Evolutionary conservation across 2,888 invertebrate genomes (phyloP), one percentile per base, ranked within the genome.

Genomic region (Julus scanicus): DNA sequence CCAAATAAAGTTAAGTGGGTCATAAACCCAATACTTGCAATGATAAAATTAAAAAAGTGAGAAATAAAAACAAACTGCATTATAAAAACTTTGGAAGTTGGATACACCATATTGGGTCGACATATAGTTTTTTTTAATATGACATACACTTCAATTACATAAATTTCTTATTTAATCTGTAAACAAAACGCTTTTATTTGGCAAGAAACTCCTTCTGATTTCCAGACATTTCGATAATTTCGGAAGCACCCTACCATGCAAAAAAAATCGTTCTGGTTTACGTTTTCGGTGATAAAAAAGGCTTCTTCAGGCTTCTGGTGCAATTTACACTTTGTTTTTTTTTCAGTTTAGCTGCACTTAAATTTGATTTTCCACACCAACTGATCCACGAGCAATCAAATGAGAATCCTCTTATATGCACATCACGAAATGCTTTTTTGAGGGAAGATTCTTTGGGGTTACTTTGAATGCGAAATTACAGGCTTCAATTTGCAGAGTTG

Each of bases 381-480:
- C 63, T 63, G 63, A 63, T 63, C 63, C 63, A 63, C 63, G 63
- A 63, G 63, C 63, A 63, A 63, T 63, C 63, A 63, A 63, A 63
- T 63, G 63, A 63, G 63, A 63, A 63, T 63, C 63, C 63, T 63
- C 63, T 63, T 63, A 63, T 63, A 63, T 63, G 63, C 63, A n/a
- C 63, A 63, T 63, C 63, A 63, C 63, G 63, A 63, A 63, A n/a
- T 63, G 63, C 63, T 63, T 63, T 63, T 53, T 63, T 63, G 5
- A 63, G 63, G 63, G 63, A 63, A 63, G 11, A n/a, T n/a, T 63
- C 63, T 63, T n/a, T n/a, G 6, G 6, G 17, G 63, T 17, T 63
- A 17, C 63, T 63, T 63, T n/a, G 63, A n/a, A 63, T 63, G 4
- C 1, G 63, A 63, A 63, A 63, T 63, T 63, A 63, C 13, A 63